Evolutionary conservation across 2,797 vertebrate genomes (phyloP), one percentile per base, ranked within the genome.

Genomic region (Microtus agrestis): DNA sequence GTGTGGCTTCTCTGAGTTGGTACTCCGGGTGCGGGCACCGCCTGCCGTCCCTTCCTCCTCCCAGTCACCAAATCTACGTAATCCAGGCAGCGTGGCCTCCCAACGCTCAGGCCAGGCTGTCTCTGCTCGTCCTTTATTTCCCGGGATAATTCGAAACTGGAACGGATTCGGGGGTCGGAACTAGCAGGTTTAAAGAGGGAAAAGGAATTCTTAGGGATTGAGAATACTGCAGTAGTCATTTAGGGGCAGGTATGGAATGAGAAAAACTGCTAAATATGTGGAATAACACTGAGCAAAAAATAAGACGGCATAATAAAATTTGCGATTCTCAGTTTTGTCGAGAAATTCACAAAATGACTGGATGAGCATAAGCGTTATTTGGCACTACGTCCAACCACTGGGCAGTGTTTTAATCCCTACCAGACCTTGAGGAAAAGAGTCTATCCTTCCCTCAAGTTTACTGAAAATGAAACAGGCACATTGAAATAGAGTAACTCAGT

Each of bases 11-110:
- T 71, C 92, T 13, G 0, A 43, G 17, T 19, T 12, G 1, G 19
- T 0, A 2, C 43, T 0, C 65, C 0, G 2, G 2, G 1, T 3
- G 2, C 51, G n/a, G 13, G 69, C 25, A 0, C 61, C n/a, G 9
- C 7, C 46, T 0, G 40, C 5, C 15, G 51, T 34, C 23, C 4
- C 34, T 78, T n/a, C 59, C 54, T n/a, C 56, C 56, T 88, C 48
- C 34, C 9, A n/a, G 13, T 65, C 12, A 8, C 51, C 43, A 56
- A 40, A 5, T 77, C 73, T 40, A 6, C 29, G 82, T 76, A 76
- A 73, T 48, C n/a, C 27, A 59, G 48, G 25, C 63, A n/a, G 17
- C 25, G 27, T 73, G 61, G 31, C 51, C 29, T 59, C 13, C 34
- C 67, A 88, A 87, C 40, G 80, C 81, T 61, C 29, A 37, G 73